Evolutionary conservation across 2,888 invertebrate genomes (phyloP), one percentile per base, ranked within the genome.

Genomic region (Watsonalla cultraria): DNA sequence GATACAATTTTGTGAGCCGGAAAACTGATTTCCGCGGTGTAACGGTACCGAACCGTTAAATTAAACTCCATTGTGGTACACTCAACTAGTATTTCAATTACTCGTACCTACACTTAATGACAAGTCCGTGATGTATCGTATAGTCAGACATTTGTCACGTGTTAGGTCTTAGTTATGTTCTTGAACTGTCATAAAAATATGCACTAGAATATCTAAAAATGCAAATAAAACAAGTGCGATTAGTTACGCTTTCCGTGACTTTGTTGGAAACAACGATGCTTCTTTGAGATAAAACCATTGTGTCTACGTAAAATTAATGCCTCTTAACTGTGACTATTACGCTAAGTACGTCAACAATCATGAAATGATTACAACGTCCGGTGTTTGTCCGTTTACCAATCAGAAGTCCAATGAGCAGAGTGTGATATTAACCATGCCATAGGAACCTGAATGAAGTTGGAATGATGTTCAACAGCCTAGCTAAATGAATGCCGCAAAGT

Each of bases 291-390:
- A 78, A 76, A 78, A 76, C 70, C 64, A 75, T 77, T 79, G 74
- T 77, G 66, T 65, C 77, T 73, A 74, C 73, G 82, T 81, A 83
- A 85, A 84, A 76, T 76, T 75, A 74, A 82, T 82, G 81, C 79
- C 68, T 73, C 64, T 67, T 66, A 70, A 74, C 63, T 66, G 69
- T 66, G 66, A 78, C 76, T 74, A 86, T 87, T 86, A 85, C 81
- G 70, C 62, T 80, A 84, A 86, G 79, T 78, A 84, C 78, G 71
- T 66, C 67, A 67, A 75, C 78, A 85, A 87, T 88, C 83, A 87
- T 86, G 73, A 69, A 78, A 87, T 83, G 82, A 87, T 88, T 87
- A 86, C 82, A 60, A 60, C 81, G 78, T 89, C 89, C 89, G 86
- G 86, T 72, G 68, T 72, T 75, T 73, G 68, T 78, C 77, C 77